Evolutionary conservation across 2,113 vertebrate species (phyloP).

Genomic region (Epinephelus moara): DNA sequence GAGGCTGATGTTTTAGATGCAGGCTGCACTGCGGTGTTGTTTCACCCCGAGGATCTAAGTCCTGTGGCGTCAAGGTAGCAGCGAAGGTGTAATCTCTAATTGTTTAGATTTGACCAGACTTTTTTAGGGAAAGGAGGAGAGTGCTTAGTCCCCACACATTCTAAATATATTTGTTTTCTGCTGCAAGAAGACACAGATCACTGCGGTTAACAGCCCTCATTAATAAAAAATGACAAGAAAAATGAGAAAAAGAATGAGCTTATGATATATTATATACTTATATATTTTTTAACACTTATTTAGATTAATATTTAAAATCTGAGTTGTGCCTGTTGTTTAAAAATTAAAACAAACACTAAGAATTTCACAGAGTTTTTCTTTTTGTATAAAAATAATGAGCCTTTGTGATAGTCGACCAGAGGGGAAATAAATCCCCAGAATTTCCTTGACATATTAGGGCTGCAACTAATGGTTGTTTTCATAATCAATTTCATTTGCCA

Average conservation of each 20-base stretch:
- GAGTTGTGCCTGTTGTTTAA: not conserved
- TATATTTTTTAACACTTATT: not conserved
- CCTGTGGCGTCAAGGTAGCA: not conserved
- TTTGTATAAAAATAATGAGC: not conserved
- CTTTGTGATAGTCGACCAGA: not conserved
- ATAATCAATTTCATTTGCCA: not conserved
- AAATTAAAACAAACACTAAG: not conserved
- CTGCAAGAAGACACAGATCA: not conserved
- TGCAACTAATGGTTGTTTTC: not conserved
- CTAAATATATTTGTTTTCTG: not conserved
- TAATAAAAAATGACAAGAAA: not conserved
- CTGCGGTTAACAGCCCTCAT: not conserved
- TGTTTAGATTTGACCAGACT: not conserved
- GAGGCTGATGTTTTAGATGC: conserved; percentile 16
- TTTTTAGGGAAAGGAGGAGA: not conserved
- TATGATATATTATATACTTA: not conserved
- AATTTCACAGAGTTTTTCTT: not conserved
- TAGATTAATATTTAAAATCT: not conserved
- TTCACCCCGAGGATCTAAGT: not conserved
- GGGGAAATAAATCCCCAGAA: not conserved
- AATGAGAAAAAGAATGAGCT: not conserved
- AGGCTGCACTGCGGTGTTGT: not conserved
- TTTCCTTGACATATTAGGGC: not conserved
- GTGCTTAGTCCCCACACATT: not conserved
- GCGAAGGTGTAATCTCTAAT: not conserved